A percentile compares a stretch with the other conserved stretches of the same genome.
phyloP scores from a whole-genome alignment of 1,140 invertebrate genomes.

The Parapsyche elsis region DNA sequence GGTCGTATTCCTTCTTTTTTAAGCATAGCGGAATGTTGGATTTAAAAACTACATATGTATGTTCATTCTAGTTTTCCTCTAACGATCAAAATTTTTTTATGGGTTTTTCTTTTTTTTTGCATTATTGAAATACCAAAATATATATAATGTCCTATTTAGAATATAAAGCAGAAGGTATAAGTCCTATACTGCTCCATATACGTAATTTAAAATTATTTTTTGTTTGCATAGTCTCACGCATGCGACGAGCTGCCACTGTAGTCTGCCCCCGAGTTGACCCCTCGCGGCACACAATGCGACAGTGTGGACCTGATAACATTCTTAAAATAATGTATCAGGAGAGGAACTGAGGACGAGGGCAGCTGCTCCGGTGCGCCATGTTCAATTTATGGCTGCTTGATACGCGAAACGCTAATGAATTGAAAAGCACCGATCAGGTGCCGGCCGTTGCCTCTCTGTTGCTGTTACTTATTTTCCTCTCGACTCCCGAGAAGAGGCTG shows the following conservation, averaged over 20 bases:
- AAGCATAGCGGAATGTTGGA: no score
- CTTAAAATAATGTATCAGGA: slow-evolving; percentile 56
- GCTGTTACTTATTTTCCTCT: background rate
- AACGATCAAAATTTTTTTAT: no score
- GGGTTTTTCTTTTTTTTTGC: no score
- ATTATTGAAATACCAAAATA: no score
- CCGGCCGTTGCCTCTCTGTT: slow-evolving; percentile 11
- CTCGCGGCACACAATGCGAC: slow-evolving; percentile 55
- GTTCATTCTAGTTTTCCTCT: no score
- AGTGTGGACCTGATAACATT: slow-evolving; percentile 54
- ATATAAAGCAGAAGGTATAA: background rate
- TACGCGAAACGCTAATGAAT: slow-evolving; percentile 56
- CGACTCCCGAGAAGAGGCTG: background rate
- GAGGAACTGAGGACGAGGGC: slow-evolving; percentile 44
- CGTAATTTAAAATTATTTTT: no score
- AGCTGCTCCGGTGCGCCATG: slow-evolving; percentile 35
- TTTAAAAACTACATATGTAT: no score
- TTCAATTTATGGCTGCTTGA: slow-evolving; percentile 53
- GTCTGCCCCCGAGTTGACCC: slow-evolving; percentile 52
- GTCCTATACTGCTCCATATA: no score
- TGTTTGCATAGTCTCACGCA: no score
- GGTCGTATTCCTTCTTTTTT: no score
- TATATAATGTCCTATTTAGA: background rate
- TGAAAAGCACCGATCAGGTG: slow-evolving; percentile 53
- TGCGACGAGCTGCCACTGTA: slow-evolving; percentile 40